Evolutionary conservation across 2,797 vertebrate genomes (phyloP).

Genomic region (Syndactyla subalaris): DNA sequence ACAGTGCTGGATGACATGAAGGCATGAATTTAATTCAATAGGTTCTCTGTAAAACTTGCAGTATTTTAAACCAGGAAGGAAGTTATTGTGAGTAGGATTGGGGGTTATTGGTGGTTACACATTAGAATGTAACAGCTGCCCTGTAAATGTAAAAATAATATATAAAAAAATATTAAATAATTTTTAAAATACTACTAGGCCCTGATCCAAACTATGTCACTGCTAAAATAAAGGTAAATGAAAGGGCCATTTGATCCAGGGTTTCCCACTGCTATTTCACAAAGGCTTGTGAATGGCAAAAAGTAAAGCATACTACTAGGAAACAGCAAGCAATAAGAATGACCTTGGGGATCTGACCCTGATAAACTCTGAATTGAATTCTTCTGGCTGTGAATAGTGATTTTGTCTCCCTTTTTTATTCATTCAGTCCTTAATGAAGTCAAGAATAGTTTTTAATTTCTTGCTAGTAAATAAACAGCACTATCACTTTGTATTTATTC

Average conservation of each 20-base stretch:
- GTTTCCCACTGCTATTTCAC: not conserved
- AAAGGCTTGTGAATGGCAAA: not conserved
- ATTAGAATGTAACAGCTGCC: not conserved
- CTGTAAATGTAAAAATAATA: not conserved
- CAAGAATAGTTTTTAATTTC: not conserved
- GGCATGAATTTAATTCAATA: not conserved
- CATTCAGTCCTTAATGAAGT: not conserved
- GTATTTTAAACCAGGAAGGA: not conserved
- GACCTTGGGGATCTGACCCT: not conserved
- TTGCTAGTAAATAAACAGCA: not conserved
- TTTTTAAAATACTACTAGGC: not conserved
- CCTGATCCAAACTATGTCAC: not conserved
- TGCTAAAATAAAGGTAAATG: not conserved
- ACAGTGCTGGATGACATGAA: not conserved
- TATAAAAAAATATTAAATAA: not conserved
- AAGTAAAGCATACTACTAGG: not conserved
- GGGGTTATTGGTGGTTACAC: not conserved
- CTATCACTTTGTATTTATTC: not conserved
- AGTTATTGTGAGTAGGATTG: not conserved
- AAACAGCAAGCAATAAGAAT: not conserved
- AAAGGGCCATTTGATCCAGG: not conserved
- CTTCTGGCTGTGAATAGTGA: not conserved
- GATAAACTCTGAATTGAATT: not conserved
- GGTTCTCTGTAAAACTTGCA: not conserved
- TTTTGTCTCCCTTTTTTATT: not conserved